phyloP scores from a whole-genome alignment of 2,797 vertebrate genomes.

The Oreortyx pictus region DNA sequence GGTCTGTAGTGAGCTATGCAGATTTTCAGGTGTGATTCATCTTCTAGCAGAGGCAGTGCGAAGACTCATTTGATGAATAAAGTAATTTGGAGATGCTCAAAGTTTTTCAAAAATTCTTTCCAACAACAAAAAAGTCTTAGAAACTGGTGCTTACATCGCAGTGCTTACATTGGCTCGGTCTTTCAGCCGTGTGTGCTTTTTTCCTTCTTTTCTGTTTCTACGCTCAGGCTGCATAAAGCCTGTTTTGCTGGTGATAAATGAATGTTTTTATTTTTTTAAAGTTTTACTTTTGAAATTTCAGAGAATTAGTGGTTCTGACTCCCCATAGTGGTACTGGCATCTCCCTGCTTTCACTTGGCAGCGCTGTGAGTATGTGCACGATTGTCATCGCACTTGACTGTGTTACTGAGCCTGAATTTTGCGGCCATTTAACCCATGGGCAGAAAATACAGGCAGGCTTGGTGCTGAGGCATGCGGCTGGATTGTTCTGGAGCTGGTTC shows the following conservation, averaged over 20 bases:
- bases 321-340: no score
- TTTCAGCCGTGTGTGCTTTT: neutral
- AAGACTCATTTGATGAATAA: neutral
- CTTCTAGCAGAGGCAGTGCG: neutral
- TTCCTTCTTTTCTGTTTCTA: neutral
- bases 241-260: neutral
- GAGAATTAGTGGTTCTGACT: neutral
- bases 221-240: neutral
- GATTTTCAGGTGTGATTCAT: neutral
- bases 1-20: neutral
- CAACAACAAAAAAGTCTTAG: accelerated
- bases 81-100: neutral
- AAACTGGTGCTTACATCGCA: neutral
- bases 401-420: accelerated
- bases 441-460: neutral
- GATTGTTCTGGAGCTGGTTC: neutral
- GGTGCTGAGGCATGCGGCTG: neutral
- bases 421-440: neutral
- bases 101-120: neutral
- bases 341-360: neutral
- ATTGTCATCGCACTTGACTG: accelerated
- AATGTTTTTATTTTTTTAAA: neutral
- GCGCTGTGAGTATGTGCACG: accelerated
- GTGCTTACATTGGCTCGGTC: neutral
- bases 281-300: neutral